Percentiles rank a stretch among this genome's conserved stretches.
Evolutionary conservation across 2,113 vertebrate genomes (phyloP).

Genomic region (Tricholaema leucomelas): DNA sequence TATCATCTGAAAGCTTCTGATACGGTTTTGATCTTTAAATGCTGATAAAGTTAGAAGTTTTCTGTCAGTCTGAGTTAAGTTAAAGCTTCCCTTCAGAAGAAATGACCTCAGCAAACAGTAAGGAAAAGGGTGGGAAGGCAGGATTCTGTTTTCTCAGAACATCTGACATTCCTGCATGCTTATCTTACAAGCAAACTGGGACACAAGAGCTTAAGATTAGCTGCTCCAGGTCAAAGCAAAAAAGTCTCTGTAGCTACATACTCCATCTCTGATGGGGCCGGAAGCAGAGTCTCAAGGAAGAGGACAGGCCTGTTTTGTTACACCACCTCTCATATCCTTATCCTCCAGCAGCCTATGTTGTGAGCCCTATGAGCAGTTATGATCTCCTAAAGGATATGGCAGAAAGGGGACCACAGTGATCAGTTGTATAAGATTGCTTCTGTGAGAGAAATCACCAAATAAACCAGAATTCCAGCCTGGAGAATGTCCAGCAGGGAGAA

Average conservation of each 20-base stretch:
- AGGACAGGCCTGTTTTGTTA: background rate
- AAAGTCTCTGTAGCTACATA: background rate
- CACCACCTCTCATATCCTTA: background rate
- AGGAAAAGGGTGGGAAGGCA: background rate
- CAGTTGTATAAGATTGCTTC: background rate
- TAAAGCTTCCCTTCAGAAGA: background rate
- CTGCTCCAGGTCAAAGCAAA: background rate
- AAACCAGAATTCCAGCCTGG: background rate
- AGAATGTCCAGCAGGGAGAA: background rate
- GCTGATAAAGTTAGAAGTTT: background rate
- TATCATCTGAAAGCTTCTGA: slow-evolving; percentile 3
- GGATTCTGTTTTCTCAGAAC: background rate
- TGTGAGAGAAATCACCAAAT: background rate
- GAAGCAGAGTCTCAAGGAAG: background rate
- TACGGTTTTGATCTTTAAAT: background rate
- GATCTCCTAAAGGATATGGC: background rate
- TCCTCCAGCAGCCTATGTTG: background rate
- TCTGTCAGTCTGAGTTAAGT: background rate
- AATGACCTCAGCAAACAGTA: background rate
- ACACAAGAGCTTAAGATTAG: slow-evolving; percentile 6
- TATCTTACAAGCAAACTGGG: background rate
- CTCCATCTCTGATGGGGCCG: background rate
- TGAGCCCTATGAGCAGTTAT: background rate
- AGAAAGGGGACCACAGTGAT: background rate
- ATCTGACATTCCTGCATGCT: background rate